Base-by-base conservation (phyloP, 2,797 vertebrate genomes). In the Florisuga fusca region DNA sequence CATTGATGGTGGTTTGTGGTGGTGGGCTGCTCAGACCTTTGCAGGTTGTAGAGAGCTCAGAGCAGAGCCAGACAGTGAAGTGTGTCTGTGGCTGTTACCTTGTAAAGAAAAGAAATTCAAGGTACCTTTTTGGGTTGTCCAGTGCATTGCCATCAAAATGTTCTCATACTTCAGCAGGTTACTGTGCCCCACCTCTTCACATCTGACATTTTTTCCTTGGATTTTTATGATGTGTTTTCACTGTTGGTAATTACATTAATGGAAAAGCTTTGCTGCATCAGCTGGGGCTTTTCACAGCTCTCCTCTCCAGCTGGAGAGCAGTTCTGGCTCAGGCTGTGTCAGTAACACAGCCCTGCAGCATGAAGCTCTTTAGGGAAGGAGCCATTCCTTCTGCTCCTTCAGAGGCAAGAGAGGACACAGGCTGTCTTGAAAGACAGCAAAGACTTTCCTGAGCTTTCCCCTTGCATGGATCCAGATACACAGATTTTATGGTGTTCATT, bases 21-120 rank as follows among this genome's bases (percentile, higher is more conserved):
- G 4, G 25, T 46, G 54, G 12, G 53, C 67, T 76, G 29, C 27
- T 75, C 6, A 2, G 31, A 4, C 45, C 34, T 63, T 23, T 3
- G 18, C 63, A 53, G 15, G 7, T 16, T 73, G 53, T 6, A 3
- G 41, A 50, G 51, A 25, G 12, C 64, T 16, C 10, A 1, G 15
- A 46, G 27, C 41, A 5, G 25, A 7, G 27, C n/a, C 36, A 27
- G 51, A 34, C 78, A 27, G 18, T 0, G 3, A 61, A 66, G 26
- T 0, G 1, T 6, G 12, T 77, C 77, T 0, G 0, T 23, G 15
- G 64, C 38, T 36, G 1, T 53, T 53, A 10, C 9, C 2, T 64
- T 74, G 34, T n/a, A 46, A 53, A 62, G 64, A 10, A 61, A 23
- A 33, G 46, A 15, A 34, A 1, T 3, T 4, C 23, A 0, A 46